Conservation (phyloP, 2,888 invertebrate species). For the Netelia fuscicornis region DNA sequence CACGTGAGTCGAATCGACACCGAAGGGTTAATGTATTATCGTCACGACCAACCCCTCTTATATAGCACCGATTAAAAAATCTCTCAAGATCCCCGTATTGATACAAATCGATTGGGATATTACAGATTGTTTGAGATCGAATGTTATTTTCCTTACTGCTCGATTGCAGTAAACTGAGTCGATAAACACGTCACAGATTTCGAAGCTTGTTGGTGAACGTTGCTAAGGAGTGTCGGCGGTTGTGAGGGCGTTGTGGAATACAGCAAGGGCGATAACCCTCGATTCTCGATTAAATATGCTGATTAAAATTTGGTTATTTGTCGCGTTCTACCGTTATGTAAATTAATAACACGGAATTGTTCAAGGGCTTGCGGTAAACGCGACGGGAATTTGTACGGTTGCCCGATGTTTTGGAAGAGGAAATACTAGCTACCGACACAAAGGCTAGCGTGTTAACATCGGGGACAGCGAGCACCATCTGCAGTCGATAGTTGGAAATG, state of each 20-base stretch:
- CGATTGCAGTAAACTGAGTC: background rate
- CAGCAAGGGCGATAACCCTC: background rate
- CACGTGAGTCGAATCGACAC: too few species aligned
- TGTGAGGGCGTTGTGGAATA: conserved; percentile 7
- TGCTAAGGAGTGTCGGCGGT: conserved; percentile 17
- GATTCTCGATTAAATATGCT: background rate
- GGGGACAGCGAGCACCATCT: conserved; percentile 30
- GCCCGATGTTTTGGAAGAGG: too few species aligned
- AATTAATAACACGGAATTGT: too few species aligned
- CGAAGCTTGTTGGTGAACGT: conserved; percentile 22
- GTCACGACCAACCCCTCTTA: too few species aligned
- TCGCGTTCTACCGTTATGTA: too few species aligned
- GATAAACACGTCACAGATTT: conserved; percentile 3
- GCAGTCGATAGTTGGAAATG: background rate
- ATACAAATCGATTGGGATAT: too few species aligned
- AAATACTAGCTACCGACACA: background rate
- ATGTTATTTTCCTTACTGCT: background rate
- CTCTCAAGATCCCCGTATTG: too few species aligned
- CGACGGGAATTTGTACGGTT: too few species aligned
- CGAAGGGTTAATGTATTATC: too few species aligned
- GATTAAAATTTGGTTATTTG: background rate
- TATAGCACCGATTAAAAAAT: too few species aligned
- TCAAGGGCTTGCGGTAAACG: too few species aligned
- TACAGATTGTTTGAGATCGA: too few species aligned
- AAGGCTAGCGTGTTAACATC: conserved; percentile 1